Percentiles rank a stretch among this genome's conserved stretches.
Conservation (phyloP, 2,113 vertebrate species). For the Sphyrna mokarran region DNA sequence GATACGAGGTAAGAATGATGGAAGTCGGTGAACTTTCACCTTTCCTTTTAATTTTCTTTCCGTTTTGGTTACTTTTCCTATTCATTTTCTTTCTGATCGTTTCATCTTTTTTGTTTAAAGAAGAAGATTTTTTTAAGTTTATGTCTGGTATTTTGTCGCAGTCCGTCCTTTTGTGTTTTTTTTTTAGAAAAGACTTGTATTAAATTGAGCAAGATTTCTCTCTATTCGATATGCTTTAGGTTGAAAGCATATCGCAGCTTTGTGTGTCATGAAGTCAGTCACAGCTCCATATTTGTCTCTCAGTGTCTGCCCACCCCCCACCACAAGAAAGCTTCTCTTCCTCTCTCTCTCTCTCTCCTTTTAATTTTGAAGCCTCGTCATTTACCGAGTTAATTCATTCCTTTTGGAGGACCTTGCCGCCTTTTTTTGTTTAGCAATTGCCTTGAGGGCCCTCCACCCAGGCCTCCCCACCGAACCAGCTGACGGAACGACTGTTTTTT, state of each 20-base stretch:
- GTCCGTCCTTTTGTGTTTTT: slow-evolving; percentile 4
- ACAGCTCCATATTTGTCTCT: slow-evolving; percentile 36
- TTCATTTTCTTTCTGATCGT: slow-evolving; percentile 32
- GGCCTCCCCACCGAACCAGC: not conserved
- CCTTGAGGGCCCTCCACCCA: not conserved
- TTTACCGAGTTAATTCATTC: not conserved
- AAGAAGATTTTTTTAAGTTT: not conserved
- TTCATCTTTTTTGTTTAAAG: not conserved
- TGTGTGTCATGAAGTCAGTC: slow-evolving; percentile 33
- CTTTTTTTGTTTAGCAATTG: not conserved
- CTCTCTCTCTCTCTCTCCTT: not conserved
- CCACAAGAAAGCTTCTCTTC: not conserved
- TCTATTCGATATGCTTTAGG: slow-evolving; percentile 33
- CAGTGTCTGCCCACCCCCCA: slow-evolving; percentile 9
- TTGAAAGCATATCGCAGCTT: slow-evolving; percentile 31
- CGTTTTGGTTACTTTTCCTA: not conserved
- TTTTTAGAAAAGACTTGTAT: slow-evolving; percentile 2
- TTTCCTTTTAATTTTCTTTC: slow-evolving; percentile 38
- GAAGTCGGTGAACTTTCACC: slow-evolving; percentile 43
- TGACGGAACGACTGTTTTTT: not conserved
- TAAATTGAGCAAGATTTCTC: slow-evolving; percentile 22
- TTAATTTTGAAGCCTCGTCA: not conserved
- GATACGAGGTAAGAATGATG: slow-evolving; percentile 89
- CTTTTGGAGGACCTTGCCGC: not conserved
- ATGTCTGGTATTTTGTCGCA: slow-evolving; percentile 28